Evolutionary conservation across 1,140 invertebrate species (phyloP), one percentile per base, ranked within the genome.

Genomic region (Cecropterus lyciades): DNA sequence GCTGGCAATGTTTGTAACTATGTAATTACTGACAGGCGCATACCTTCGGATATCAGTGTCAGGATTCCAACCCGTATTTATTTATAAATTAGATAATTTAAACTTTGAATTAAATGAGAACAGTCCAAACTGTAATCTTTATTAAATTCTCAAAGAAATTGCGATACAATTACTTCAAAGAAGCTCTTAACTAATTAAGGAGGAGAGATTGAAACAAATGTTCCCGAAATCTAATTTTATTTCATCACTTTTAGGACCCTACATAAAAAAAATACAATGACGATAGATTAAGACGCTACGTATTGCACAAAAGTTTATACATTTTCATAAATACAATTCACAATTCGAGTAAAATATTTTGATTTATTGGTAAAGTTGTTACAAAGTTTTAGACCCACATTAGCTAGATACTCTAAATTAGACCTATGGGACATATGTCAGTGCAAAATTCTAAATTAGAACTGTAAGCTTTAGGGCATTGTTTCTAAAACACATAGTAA

Each of bases 261-360:
- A 87, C 81, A 80, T 77, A 84, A 82, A 77, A 84, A 83, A 85
- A 82, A 77, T 81, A 85, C 81, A 84, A 79, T 62, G 63, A 65
- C 37, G n/a, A n/a, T n/a, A n/a, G n/a, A 17, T 53, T 37, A 49
- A 62, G 11, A 30, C 1, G 46, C 59, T 62, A 62, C 45, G 16
- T 53, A 53, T 33, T 14, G 33, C 51, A 53, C 51, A 37, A 51
- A 13, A 62, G 46, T 62, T 62, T 62, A 62, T 10, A 60, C 59
- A 62, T 20, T 40, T 14, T 37, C 46, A 51, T 51, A 15, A 49
- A 42, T 49, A 60, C 30, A 51, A 62, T 37, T 49, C 46, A 60
- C 43, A 60, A 20, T 37, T 17, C 15, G 57, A 48, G 59, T 45
- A 51, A 49, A 62, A 51, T 14, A 55, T 13, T 42, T 55, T 53